Percentiles rank a stretch among this genome's conserved stretches.
Conservation (phyloP, 1,140 invertebrate species). For the Trichonephila clavata region DNA sequence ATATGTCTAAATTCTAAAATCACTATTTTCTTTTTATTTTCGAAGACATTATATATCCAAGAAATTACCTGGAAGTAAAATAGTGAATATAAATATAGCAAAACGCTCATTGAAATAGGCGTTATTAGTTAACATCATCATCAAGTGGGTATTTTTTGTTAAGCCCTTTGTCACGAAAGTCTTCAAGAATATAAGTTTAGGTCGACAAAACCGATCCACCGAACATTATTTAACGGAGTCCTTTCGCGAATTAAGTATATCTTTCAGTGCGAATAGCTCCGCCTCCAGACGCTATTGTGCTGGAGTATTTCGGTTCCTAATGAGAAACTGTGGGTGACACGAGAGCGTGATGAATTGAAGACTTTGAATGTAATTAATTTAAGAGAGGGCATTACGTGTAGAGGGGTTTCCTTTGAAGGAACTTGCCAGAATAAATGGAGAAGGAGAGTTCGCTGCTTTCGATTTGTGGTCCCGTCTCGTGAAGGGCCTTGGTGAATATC, state of each 20-base stretch:
- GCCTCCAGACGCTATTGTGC: conserved; percentile 39
- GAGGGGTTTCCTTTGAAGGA: conserved; percentile 5
- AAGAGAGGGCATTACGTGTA: conserved; percentile 51
- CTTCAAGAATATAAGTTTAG: too few species aligned
- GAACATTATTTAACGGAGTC: conserved; percentile 26
- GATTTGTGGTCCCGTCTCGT: background rate
- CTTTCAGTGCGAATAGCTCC: background rate
- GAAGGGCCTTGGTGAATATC: too few species aligned
- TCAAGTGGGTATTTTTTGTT: too few species aligned
- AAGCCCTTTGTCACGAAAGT: too few species aligned
- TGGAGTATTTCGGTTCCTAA: conserved; percentile 36
- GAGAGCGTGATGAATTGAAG: conserved; percentile 59
- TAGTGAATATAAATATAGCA: too few species aligned
- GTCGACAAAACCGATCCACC: background rate
- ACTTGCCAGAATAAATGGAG: conserved; percentile 59
- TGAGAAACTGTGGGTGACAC: conserved; percentile 55
- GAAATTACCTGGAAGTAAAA: too few species aligned
- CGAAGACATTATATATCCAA: too few species aligned
- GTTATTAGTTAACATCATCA: too few species aligned
- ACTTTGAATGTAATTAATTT: conserved; percentile 72
- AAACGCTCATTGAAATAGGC: too few species aligned
- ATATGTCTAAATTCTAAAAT: too few species aligned
- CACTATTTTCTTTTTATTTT: too few species aligned
- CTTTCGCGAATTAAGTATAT: conserved; percentile 37
- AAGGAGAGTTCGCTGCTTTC: background rate